Evolutionary conservation across 2,797 vertebrate genomes (phyloP).

Genomic region (Leptoclinus maculatus): DNA sequence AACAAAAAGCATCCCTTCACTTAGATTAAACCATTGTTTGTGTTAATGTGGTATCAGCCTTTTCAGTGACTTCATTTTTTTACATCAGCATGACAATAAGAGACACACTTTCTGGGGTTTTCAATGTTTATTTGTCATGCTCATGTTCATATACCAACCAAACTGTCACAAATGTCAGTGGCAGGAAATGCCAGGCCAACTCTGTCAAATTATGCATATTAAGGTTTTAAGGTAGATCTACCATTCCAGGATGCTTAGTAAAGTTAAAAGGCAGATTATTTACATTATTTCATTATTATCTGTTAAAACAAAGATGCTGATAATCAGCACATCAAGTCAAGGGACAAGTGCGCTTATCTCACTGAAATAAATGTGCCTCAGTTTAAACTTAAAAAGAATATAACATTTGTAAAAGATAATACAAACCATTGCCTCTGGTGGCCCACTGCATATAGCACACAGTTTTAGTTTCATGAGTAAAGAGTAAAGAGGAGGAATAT

Average conservation of each 20-base stretch:
- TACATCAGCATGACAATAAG: neutral
- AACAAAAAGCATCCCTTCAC: neutral
- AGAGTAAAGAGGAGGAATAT: neutral
- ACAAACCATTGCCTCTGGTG: constrained; percentile 7
- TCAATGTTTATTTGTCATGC: constrained; percentile 8
- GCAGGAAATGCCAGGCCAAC: neutral
- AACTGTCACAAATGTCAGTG: neutral
- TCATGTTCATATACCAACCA: neutral
- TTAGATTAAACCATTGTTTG: neutral
- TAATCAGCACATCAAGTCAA: neutral
- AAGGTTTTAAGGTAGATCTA: neutral
- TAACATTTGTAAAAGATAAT: neutral
- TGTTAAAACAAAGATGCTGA: neutral
- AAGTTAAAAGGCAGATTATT: neutral
- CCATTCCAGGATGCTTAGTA: neutral
- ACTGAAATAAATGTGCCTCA: neutral
- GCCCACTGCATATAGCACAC: neutral
- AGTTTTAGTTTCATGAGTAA: neutral
- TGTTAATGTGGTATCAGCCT: neutral
- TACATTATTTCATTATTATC: neutral
- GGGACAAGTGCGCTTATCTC: neutral
- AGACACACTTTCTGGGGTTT: neutral
- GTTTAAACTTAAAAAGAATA: neutral
- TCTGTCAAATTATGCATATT: neutral
- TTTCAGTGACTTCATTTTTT: neutral